These are phyloP conservation scores for Raja brachyura DNA, from an alignment of 2,113 vertebrate species.

Conservation along the genomic window DNA sequence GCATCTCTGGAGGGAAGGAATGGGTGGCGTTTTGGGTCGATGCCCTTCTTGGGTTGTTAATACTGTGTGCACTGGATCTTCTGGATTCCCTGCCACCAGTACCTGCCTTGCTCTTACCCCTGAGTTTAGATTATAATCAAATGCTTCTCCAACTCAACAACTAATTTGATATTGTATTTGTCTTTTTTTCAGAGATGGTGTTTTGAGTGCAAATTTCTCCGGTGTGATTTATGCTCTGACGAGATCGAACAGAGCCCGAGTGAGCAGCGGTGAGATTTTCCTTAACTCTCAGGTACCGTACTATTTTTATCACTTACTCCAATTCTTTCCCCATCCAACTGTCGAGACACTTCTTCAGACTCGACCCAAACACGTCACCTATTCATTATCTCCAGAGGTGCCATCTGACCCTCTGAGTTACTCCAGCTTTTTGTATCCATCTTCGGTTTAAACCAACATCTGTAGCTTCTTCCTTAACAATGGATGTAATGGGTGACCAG, in stretches of 20 bases:
- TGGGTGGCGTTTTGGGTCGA: no score
- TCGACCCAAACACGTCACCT: no score
- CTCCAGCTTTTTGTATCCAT: no score
- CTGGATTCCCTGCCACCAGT: not conserved
- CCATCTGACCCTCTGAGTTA: no score
- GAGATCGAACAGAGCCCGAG: slow-evolving; percentile 43
- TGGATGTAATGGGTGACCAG: no score
- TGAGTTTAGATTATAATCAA: not conserved
- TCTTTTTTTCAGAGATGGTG: slow-evolving; percentile 51
- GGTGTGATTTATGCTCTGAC: slow-evolving; percentile 56
- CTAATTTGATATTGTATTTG: not conserved
- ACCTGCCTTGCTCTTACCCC: no score
- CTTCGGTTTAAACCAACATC: no score
- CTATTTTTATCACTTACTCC: not conserved
- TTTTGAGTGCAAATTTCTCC: slow-evolving; percentile 62
- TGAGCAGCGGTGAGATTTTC: slow-evolving; percentile 36
- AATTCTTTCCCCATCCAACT: not conserved
- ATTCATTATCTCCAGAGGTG: no score
- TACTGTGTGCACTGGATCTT: not conserved
- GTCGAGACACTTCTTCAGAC: no score
- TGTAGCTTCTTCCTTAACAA: no score
- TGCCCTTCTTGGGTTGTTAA: not conserved
- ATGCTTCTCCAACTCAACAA: not conserved
- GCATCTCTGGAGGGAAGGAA: no score
- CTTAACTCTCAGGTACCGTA: slow-evolving; percentile 46